Conservation (phyloP, 2,888 invertebrate species). For the Drosophila algonquin region DNA sequence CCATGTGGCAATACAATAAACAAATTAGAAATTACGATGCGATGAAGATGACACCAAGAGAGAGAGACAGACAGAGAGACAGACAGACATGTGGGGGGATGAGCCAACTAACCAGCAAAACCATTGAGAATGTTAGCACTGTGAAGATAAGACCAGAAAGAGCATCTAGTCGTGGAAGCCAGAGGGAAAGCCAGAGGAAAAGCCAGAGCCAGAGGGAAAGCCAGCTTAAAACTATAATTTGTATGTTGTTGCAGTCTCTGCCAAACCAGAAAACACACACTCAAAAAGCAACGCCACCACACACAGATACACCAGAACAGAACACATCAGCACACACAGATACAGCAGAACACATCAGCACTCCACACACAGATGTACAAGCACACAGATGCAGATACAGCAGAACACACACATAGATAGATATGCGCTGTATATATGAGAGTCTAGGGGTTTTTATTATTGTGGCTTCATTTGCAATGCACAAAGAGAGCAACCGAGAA, state of each 20-base stretch:
- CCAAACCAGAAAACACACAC: conserved; percentile 31
- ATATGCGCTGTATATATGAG: conserved; percentile 18
- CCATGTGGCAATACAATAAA: conserved; percentile 49
- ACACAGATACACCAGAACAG: background rate
- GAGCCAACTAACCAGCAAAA: conserved; percentile 48
- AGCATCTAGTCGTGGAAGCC: conserved; percentile 1
- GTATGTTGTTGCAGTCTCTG: conserved; percentile 45
- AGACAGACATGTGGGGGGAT: background rate
- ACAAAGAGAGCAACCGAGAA: conserved; percentile 44
- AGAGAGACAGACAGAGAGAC: background rate
- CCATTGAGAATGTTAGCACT: conserved; percentile 51
- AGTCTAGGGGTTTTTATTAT: conserved; percentile 65
- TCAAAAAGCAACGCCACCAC: conserved; percentile 5
- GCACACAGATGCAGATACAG: conserved; percentile 1
- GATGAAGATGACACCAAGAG: conserved; percentile 19
- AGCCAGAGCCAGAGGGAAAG: conserved; percentile 12
- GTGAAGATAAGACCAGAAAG: conserved; percentile 32
- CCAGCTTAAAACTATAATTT: conserved; percentile 74
- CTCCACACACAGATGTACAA: conserved; percentile 4
- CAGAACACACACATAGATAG: background rate
- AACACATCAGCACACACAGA: background rate
- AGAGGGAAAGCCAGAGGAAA: background rate
- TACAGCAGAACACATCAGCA: background rate
- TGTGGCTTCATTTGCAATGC: conserved; percentile 79
- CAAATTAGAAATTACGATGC: conserved; percentile 59